Conservation (phyloP, 2,113 vertebrate genomes). For the Protobothrops flavoviridis region DNA sequence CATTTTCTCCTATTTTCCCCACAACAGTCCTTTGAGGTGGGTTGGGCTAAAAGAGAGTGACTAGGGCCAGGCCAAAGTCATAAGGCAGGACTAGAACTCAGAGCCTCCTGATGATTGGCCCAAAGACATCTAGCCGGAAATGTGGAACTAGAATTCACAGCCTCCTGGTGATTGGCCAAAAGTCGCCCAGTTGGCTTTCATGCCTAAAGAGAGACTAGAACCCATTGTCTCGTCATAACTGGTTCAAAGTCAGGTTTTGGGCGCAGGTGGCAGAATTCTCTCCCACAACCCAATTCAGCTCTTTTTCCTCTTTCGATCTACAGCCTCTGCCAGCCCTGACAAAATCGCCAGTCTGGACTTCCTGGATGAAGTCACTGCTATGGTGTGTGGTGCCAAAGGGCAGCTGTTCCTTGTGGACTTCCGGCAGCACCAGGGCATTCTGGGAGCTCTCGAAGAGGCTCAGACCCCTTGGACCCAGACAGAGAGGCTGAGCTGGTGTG, state of each 20-base stretch:
- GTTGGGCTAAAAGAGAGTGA: neutral
- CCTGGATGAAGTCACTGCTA: constrained; percentile 54
- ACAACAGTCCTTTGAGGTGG: neutral
- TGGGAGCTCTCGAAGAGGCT: neutral
- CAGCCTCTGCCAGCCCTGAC: constrained; percentile 34
- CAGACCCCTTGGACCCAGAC: neutral
- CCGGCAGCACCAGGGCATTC: constrained; percentile 34
- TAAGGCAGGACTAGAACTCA: neutral
- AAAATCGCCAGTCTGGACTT: constrained; percentile 67
- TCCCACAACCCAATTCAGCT: neutral
- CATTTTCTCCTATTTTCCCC: neutral
- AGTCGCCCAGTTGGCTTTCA: neutral
- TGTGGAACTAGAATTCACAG: neutral
- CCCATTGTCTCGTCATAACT: neutral
- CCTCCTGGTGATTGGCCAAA: neutral
- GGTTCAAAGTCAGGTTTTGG: neutral
- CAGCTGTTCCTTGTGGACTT: constrained; percentile 64
- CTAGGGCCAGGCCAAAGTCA: neutral
- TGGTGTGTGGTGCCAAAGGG: constrained; percentile 66
- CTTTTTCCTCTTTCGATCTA: no score
- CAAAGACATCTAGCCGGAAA: neutral
- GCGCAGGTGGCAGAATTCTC: neutral
- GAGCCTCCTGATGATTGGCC: neutral
- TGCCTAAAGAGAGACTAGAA: neutral
- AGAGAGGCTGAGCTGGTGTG: constrained; percentile 58